phyloP scores from a whole-genome alignment of 2,113 vertebrate species.

The Nipponia nippon region DNA sequence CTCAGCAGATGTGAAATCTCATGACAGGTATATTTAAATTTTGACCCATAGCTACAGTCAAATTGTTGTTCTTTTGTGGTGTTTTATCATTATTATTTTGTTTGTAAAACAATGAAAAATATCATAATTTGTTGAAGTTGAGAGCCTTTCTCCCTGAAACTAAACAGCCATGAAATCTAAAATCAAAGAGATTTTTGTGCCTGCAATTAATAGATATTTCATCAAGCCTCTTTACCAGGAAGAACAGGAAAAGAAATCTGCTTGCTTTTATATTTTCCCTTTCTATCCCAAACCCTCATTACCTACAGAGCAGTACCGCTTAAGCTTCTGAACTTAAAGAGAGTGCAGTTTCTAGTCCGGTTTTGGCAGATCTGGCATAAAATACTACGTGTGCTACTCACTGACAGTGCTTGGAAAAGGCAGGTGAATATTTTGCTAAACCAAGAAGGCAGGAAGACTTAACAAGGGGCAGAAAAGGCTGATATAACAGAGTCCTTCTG shows the following conservation, averaged over 20 bases:
- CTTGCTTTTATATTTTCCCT: not conserved
- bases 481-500: not conserved
- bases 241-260: not conserved
- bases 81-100: not conserved
- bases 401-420: not conserved
- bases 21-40: not conserved
- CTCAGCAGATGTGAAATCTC: not conserved
- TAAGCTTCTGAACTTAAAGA: not conserved
- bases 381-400: not conserved
- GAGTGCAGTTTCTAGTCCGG: fast-evolving
- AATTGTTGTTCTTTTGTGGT: not conserved
- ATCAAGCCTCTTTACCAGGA: not conserved
- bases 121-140: not conserved
- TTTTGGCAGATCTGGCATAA: not conserved
- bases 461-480: not conserved
- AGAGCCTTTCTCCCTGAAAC: not conserved
- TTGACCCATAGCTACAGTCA: not conserved
- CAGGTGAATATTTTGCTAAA: not conserved
- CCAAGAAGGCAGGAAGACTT: not conserved
- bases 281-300: not conserved
- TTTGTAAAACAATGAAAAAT: not conserved
- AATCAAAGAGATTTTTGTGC: not conserved
- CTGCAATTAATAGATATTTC: not conserved
- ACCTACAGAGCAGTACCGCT: fast-evolving
- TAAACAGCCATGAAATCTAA: not conserved